A percentile compares a stretch with the other conserved stretches of the same genome.
Evolutionary conservation across 2,888 invertebrate species (phyloP).

Genomic region (Camptogramma bilineatum): DNA sequence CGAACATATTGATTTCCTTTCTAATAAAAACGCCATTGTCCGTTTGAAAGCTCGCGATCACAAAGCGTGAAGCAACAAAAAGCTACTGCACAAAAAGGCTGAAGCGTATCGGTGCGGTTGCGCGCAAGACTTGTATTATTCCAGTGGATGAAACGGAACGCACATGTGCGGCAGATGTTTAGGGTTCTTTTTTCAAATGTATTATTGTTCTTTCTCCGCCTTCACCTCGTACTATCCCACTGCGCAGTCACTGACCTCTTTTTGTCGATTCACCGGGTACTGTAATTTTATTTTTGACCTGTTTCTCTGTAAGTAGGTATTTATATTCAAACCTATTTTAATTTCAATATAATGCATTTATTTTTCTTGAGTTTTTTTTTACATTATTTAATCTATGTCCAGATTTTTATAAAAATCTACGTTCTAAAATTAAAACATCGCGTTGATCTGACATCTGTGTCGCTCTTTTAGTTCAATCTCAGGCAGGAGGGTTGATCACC

Average conservation of each 20-base stretch:
- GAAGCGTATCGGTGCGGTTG: conserved; percentile 69
- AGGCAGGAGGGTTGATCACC: conserved; percentile 63
- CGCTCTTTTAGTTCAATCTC: conserved; percentile 53
- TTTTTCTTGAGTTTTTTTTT: conserved; percentile 24
- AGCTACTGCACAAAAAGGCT: conserved; percentile 75
- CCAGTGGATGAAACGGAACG: conserved; percentile 71
- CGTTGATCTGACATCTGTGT: conserved; percentile 76
- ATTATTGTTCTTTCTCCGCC: conserved; percentile 66
- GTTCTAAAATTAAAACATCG: conserved; percentile 65
- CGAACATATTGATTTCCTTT: conserved; percentile 76
- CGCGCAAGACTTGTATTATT: conserved; percentile 80
- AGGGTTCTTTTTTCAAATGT: conserved; percentile 80
- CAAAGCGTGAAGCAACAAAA: conserved; percentile 81
- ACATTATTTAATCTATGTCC: not conserved
- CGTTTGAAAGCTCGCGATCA: conserved; percentile 75
- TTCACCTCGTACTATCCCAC: conserved; percentile 63
- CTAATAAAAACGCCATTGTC: conserved; percentile 73
- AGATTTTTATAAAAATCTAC: not conserved
- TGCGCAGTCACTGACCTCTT: conserved; percentile 81
- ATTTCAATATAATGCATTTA: conserved; percentile 22
- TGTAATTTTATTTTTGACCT: conserved; percentile 70
- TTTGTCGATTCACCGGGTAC: conserved; percentile 65
- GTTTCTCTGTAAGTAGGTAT: conserved; percentile 57
- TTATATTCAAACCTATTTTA: conserved; percentile 28
- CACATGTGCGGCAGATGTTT: conserved; percentile 84